Evolutionary conservation across 2,113 vertebrate species (phyloP), one percentile per base, ranked within the genome.

Genomic region (Rhinopomastus cyanomelas): DNA sequence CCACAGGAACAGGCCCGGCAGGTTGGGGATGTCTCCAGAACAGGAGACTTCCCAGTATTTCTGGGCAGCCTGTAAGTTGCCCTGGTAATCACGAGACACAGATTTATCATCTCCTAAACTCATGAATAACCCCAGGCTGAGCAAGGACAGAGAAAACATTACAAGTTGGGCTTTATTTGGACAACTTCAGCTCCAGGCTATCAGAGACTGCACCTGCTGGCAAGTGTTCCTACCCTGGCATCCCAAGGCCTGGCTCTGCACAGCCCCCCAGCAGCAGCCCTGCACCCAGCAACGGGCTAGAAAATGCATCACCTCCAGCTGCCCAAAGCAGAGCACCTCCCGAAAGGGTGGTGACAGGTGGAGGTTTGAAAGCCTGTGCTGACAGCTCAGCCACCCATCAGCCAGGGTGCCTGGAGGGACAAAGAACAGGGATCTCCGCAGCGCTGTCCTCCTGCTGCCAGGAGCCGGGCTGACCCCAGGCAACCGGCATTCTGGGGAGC

Each of bases 401-500:
- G 69, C 56, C 6, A n/a, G 23, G 56, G 21, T 0, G 87, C 89
- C 93, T 4, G 81, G 26, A 68, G 87, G 85, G 20, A 73, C 82
- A 59, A 72, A 89, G 32, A 75, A 68, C 60, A 46, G 53, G 14
- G 15, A n/a, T n/a, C 0, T 1, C 27, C n/a, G 12, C 16, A 7
- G 61, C 56, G 78, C 37, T 6, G 67, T 26, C 39, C 69, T 59
- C 19, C 81, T 0, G 67, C 73, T 8, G 81, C 51, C 84, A n/a
- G 27, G 29, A 27, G 13, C 4, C 30, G 12, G 8, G 20, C 25
- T 6, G 52, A 8, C 49, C 76, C 10, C 26, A 4, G 39, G 42
- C 20, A 4, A 20, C 1, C 2, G 1, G 46, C 27, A 12, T 6
- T 1, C 5, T 0, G 59, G 39, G n/a, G 4, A 42, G 55, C 59